Evolutionary conservation across 2,797 vertebrate genomes (phyloP).

Genomic region (Clarias laeviceps): DNA sequence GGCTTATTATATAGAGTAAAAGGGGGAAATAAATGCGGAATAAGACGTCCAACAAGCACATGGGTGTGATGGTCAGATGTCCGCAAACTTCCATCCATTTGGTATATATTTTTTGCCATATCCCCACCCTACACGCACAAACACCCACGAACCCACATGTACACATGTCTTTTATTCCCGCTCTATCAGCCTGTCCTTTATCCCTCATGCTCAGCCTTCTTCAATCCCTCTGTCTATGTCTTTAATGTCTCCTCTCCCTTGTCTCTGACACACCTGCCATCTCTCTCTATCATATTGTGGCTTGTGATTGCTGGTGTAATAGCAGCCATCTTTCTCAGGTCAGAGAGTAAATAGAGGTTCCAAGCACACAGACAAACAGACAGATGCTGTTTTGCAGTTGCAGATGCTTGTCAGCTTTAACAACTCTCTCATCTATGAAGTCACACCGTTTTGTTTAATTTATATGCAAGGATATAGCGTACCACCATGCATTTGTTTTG

Average conservation of each 20-base stretch:
- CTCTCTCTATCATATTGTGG: slow-evolving; percentile 32
- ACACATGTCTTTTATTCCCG: background rate
- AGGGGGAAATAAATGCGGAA: background rate
- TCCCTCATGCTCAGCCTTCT: slow-evolving; percentile 14
- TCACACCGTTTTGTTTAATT: background rate
- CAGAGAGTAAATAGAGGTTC: slow-evolving; percentile 46
- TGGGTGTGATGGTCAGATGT: background rate
- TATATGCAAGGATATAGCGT: background rate
- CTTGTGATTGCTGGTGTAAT: slow-evolving; percentile 44
- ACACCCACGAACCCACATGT: slow-evolving; percentile 20
- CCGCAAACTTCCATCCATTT: background rate
- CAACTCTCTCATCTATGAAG: background rate
- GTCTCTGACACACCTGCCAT: slow-evolving; percentile 24
- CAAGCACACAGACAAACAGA: slow-evolving; percentile 45
- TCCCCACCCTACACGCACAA: background rate
- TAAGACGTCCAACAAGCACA: background rate
- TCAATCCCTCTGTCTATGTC: slow-evolving; percentile 28
- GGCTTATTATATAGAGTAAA: background rate
- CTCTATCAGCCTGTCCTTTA: slow-evolving; percentile 5
- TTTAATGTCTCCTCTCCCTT: slow-evolving; percentile 22
- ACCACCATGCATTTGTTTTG: slow-evolving; percentile 5
- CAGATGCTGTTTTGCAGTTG: slow-evolving; percentile 22
- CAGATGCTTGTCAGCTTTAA: background rate
- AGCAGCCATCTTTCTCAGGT: slow-evolving; percentile 43
- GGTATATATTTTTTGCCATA: background rate